Base-by-base conservation (phyloP, 2,888 invertebrate genomes). In the Hemithea aestivaria region DNA sequence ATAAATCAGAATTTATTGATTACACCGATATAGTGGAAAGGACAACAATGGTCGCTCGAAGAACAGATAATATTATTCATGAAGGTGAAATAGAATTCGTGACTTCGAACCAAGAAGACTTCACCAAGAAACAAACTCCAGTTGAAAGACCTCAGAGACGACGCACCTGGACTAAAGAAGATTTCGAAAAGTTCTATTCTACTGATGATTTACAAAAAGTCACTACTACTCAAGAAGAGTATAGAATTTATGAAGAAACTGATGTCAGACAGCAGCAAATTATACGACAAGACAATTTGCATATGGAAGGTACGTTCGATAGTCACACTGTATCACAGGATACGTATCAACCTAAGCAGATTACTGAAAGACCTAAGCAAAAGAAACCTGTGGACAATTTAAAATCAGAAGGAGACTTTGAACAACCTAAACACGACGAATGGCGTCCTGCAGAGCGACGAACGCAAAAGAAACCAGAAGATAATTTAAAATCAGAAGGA, bases 141-240 rank as follows among this genome's bases (percentile, higher is more conserved):
- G 69, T 90, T n/a, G 89, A 89, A 56, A 88, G 90, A 39, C 89
- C 90, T 9, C 84, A 82, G 46, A 87, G 91, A 38, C 87, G 92
- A 52, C 85, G 92, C 30, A 92, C 92, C 0, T 92, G 92, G 90
- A 92, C 91, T 0, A 92, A 92, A 61, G 92, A 93, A 70, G 92
- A 92, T 56, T 89, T 90, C 10, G 91, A 93, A 48, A 92, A 91
- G 62, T 91, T 92, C 51, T 91, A 91, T 58, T 89, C 90, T 0
- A 90, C 89, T 1, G 83, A 90, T 51, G 78, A 87, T 34, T 71
- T 83, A 32, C 87, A 89, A 60, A 83, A 83, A 39, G 76, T 88
- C 40, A 92, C 93, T 0, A 93, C 93, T 6, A 87, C 88, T n/a
- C 91, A 91, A 62, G 91, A 93, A 48, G 89, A 91, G 45, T 92